phyloP scores from a whole-genome alignment of 2,888 invertebrate species.

The Arge pagana region DNA sequence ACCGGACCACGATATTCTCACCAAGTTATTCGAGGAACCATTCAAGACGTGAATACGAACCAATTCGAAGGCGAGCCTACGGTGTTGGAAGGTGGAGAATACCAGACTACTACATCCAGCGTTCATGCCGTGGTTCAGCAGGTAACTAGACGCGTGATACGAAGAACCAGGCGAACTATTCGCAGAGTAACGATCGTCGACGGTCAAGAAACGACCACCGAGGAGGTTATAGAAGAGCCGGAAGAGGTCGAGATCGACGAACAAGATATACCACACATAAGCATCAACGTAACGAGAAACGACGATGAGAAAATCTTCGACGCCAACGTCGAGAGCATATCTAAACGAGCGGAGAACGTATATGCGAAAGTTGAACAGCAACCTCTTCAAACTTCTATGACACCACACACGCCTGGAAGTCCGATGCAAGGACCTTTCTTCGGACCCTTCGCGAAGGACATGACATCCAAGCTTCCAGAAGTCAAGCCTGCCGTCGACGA shows the following conservation, averaged over 20 bases:
- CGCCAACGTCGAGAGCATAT: not conserved
- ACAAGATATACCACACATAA: conserved; percentile 73
- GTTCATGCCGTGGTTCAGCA: conserved; percentile 82
- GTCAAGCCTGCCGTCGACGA: not conserved
- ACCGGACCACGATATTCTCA: conserved; percentile 67
- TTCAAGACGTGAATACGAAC: conserved; percentile 58
- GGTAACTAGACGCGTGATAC: conserved; percentile 77
- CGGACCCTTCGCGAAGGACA: conserved; percentile 43
- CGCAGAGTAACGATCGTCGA: conserved; percentile 77
- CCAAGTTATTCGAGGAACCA: conserved; percentile 63
- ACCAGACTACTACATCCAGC: conserved; percentile 70
- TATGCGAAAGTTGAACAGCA: not conserved
- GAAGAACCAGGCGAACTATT: conserved; percentile 76
- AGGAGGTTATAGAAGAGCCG: conserved; percentile 84
- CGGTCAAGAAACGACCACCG: conserved; percentile 82
- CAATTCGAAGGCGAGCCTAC: conserved; percentile 42
- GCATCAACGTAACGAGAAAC: conserved; percentile 68
- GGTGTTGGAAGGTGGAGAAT: conserved; percentile 49
- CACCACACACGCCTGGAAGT: conserved; percentile 28
- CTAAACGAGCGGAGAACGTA: not conserved
- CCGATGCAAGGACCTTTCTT: conserved; percentile 43
- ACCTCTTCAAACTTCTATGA: conserved; percentile 4
- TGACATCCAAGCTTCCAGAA: conserved; percentile 25
- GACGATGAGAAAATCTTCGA: conserved; percentile 60
- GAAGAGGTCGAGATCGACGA: conserved; percentile 75